Base-by-base conservation (phyloP, 2,113 vertebrate species). In the Hymenochirus boettgeri region DNA sequence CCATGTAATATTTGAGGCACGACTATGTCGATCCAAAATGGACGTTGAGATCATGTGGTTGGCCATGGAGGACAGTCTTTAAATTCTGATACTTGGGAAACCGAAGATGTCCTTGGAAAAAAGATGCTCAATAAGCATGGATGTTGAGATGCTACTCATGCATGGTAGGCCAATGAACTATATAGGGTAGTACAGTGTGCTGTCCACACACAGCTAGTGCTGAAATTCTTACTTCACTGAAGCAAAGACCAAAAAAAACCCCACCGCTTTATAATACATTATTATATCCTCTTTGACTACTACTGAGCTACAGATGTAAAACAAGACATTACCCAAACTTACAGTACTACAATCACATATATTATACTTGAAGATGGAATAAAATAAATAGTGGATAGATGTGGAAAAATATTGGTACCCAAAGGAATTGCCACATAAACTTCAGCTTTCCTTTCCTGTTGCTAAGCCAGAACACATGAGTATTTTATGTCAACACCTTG, bases 11-110 rank as follows among this genome's bases (percentile, higher is more conserved):
- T 29, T n/a, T 52, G n/a, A 39, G 71, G 72, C 70, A 74, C 71
- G 79, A 74, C 73, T 77, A 72, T 37, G 24, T 19, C 21, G 15
- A 52, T 51, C 72, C 57, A 65, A 62, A 70, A 35, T 27, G 25
- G 35, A 53, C 22, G 84, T 81, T 74, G 69, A 17, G 37, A 78
- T 86, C 84, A 86, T 82, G 76, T 85, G 84, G 82, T 75, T 61
- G 29, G 15, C 55, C 50, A 61, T 15, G 48, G 50, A 42, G 35
- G 22, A 1, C 52, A 70, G 72, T 7, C 63, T 61, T 50, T 61
- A 47, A 7, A 21, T 45, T 12, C 25, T 42, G 23, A 42, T 17
- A 15, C 7, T 6, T n/a, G 23, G 24, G 25, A 24, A 18, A 17
- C 21, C 27, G 9, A 39, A 53, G 21, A 2, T 31, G 31, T 10